Evolutionary conservation across 1,140 invertebrate species (phyloP).

Genomic region (Solenopsis invicta): DNA sequence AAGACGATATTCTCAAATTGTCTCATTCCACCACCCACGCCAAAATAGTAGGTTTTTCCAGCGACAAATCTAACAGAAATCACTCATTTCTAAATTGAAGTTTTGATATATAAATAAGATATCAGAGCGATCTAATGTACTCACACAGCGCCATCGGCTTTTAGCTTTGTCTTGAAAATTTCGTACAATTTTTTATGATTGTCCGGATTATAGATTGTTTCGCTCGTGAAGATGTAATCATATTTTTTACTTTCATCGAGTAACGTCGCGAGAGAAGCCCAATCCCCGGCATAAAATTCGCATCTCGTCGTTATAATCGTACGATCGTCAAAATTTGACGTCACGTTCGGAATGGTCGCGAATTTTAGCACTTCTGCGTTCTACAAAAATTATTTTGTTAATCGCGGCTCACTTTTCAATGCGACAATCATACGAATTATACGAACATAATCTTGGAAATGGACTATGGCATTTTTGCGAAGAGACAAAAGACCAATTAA

Average conservation of each 20-base stretch:
- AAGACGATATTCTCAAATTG: conserved; percentile 90
- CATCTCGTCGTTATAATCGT: conserved; percentile 84
- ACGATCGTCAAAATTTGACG: conserved; percentile 89
- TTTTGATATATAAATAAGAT: conserved; percentile 46
- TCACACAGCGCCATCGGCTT: conserved; percentile 88
- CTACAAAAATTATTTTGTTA: conserved; percentile 88
- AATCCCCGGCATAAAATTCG: conserved; percentile 94
- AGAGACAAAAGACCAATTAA: conserved; percentile 92
- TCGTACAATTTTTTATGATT: conserved; percentile 92
- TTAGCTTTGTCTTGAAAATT: conserved; percentile 91
- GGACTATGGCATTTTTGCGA: conserved; percentile 89
- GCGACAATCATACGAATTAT: not conserved
- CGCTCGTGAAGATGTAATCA: conserved; percentile 95
- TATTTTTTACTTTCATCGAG: conserved; percentile 87
- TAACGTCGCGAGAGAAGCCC: conserved; percentile 89
- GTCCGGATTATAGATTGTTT: conserved; percentile 95
- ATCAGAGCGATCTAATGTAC: conserved; percentile 38
- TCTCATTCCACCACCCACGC: conserved; percentile 93
- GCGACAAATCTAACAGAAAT: conserved; percentile 89
- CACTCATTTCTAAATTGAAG: not conserved
- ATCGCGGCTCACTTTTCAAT: conserved; percentile 42
- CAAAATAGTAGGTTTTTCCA: conserved; percentile 96
- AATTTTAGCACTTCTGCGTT: conserved; percentile 92
- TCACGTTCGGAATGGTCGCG: conserved; percentile 93
- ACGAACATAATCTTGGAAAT: conserved; percentile 97